Base-by-base conservation (phyloP, 2,113 vertebrate species). In the Alligator sinensis region DNA sequence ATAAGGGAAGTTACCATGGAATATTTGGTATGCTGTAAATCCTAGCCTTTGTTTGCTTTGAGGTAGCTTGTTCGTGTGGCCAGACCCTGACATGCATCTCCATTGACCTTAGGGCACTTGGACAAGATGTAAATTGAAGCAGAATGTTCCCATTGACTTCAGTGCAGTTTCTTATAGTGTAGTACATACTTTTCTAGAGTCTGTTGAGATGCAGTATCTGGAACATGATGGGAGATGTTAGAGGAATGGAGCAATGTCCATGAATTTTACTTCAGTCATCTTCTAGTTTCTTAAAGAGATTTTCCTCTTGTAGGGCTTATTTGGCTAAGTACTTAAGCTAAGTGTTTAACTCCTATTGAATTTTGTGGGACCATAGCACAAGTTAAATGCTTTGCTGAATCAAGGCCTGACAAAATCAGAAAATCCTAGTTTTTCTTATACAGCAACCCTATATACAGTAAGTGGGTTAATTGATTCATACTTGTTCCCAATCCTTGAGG, bases 81-180 rank as follows among this genome's bases (percentile, higher is more conserved):
- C 47, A 47, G 47, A 9, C 47, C 68, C 68, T 72, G 47, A 47
- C 18, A 70, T 19, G 18, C 83, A 5, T 3, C 22, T 81, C 38
- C 28, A 3, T 18, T 34, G 24, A 6, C 16, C 88, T 94, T 8
- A 22, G 60, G 88, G 22, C 25, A 86, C 4, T 83, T 80, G 6
- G 13, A 0, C n/a, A 25, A 6, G 3, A 3, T 47, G 5, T 80
- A 18, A 27, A 66, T 9, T 0, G 80, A 28, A 11, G 68, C n/a
- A 86, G 86, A 93, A 24, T 25, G 5, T 8, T 64, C 6, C 38
- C n/a, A 21, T 0, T 64, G 59, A 86, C 2, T 27, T 77, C 24
- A 13, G 1, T 38, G 18, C 74, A 54, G 22, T 64, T 86, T 75
- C 63, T 78, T 15, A 10, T 63, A 4, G 5, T 30, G 0, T 34